Evolutionary conservation across 2,888 invertebrate genomes (phyloP), one percentile per base, ranked within the genome.

Genomic region (Caradrina kadenii): DNA sequence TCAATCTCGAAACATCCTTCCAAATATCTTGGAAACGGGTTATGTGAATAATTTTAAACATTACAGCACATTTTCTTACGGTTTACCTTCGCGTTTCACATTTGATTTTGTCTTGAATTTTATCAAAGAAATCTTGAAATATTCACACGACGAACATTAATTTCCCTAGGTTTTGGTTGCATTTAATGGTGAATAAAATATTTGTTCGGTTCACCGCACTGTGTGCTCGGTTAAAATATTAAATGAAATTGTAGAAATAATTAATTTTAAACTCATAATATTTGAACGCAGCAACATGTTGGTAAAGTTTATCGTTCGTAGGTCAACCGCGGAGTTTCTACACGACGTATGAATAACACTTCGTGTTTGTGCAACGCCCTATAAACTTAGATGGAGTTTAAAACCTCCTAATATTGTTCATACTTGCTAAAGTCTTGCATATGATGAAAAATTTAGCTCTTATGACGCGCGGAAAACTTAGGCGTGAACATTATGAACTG

Each of bases 1-100:
- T 71, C 82, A 84, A 85, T 89, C 87, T 87, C 82, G 83, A 86
- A 90, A 88, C 81, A 85, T 84, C 82, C 82, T 81, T 76, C 75
- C 72, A 79, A 87, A 87, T 80, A 83, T 83, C 68, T 86, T 61
- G 54, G 35, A 59, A 39, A 35, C 21, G 26, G 26, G n/a, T 31
- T 59, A 5, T 17, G 17, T 50, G 48, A 69, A 56, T 63, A 13
- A 55, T 61, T 76, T 67, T 55, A 39, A 72, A 56, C 2, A 67
- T 53, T 35, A 55, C 48, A 64, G 52, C 11, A 76, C 52, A 67
- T 60, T 63, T 63, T 56, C 21, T 22, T 50, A 13, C 53, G 11
- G 19, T 61, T 10, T 11, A 21, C 48, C 35, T 35, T 35, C 35
- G 35, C 8, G 35, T 26, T 61, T 13, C 13, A 21, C 48, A 50